phyloP scores from a whole-genome alignment of 1,140 invertebrate species.

The Pseudomyrmex sp. region DNA sequence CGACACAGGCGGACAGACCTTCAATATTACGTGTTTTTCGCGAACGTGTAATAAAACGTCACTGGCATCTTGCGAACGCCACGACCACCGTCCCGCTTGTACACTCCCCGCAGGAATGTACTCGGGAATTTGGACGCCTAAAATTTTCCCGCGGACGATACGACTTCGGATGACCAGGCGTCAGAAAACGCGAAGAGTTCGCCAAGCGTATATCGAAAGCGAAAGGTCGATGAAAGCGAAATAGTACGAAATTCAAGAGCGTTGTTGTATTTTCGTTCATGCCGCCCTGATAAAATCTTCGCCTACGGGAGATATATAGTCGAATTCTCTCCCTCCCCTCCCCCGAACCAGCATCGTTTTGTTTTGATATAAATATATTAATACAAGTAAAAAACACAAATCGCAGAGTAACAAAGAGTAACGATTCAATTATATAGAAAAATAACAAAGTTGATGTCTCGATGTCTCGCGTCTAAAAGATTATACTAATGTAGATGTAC shows the following conservation, averaged over 20 bases:
- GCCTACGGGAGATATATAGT: background rate
- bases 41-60: slow-evolving; percentile 75
- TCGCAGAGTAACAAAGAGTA: background rate
- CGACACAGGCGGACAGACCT: slow-evolving; percentile 73
- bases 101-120: background rate
- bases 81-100: background rate
- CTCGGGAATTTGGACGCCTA: background rate
- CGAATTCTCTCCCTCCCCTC: too few species aligned
- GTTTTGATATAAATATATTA: background rate
- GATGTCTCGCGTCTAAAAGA: slow-evolving; percentile 36
- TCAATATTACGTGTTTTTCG: slow-evolving; percentile 82
- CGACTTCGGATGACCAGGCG: slow-evolving; percentile 53
- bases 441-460: background rate
- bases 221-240: slow-evolving; percentile 65
- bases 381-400: background rate
- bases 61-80: slow-evolving; percentile 66
- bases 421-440: background rate
- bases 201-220: slow-evolving; percentile 65
- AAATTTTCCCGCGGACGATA: slow-evolving; percentile 57
- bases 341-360: background rate
- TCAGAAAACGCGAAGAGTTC: slow-evolving; percentile 62
- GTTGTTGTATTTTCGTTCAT: slow-evolving; percentile 7
- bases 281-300: slow-evolving; percentile 3
- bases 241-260: slow-evolving; percentile 7
- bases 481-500: slow-evolving; percentile 82